Conservation (phyloP, 2,113 vertebrate species). For the Rhynchomys soricoides region DNA sequence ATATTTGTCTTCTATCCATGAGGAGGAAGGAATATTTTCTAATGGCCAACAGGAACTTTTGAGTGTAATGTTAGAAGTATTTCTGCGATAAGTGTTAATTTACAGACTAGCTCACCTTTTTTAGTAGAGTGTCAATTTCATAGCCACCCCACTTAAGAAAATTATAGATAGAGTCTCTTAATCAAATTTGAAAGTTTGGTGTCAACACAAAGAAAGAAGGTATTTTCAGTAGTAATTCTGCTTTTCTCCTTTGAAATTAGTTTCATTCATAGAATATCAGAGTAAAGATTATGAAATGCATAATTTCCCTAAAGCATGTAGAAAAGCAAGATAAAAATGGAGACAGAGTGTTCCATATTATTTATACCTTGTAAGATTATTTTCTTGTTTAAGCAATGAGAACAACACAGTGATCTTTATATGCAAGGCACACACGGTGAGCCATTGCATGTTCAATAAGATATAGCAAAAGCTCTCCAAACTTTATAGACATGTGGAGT, state of each 20-base stretch:
- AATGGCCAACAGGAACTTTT: background rate
- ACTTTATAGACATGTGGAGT: background rate
- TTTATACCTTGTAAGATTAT: background rate
- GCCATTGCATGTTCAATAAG: background rate
- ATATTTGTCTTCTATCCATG: background rate
- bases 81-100: background rate
- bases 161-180: constrained; percentile 10
- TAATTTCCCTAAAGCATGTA: constrained; percentile 6
- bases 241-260: background rate
- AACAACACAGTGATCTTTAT: background rate
- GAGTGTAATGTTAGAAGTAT: background rate
- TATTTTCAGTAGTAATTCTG: constrained; percentile 12
- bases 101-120: background rate
- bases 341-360: background rate
- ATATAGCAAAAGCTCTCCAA: background rate
- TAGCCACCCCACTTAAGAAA: background rate
- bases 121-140: background rate
- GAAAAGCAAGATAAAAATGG: background rate
- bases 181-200: constrained; percentile 9
- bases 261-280: constrained; percentile 10
- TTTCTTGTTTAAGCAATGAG: background rate
- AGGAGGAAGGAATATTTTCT: background rate
- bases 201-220: constrained; percentile 23
- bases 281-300: background rate
- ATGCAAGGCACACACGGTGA: background rate